Percentiles rank a stretch among this genome's conserved stretches.
Conservation (phyloP, 2,888 invertebrate genomes). For the Drosophila mettleri region DNA sequence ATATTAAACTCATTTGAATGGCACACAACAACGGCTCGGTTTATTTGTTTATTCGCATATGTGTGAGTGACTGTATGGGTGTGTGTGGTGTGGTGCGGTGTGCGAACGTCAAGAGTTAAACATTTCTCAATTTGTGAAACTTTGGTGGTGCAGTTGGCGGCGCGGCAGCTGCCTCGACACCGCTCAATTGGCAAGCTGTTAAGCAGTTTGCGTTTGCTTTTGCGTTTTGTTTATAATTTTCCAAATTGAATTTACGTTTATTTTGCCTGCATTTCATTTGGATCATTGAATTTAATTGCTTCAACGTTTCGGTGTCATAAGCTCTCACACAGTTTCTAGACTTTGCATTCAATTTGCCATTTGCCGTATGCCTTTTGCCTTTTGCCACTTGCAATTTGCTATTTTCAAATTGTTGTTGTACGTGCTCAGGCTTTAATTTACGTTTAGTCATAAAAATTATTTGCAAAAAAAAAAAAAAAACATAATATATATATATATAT, state of each 20-base stretch:
- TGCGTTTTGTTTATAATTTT: constrained; percentile 41
- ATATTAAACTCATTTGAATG: constrained; percentile 43
- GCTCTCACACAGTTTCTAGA: constrained; percentile 11
- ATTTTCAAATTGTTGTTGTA: constrained; percentile 7
- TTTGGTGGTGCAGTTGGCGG: constrained; percentile 1
- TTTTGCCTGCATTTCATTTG: constrained; percentile 31
- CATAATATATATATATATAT: not conserved
- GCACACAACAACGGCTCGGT: constrained; percentile 10
- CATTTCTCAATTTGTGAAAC: constrained; percentile 14
- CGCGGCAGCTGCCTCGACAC: not conserved
- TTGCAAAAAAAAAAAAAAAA: not conserved
- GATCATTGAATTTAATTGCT: constrained; percentile 34
- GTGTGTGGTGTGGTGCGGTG: not conserved
- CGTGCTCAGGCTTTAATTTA: constrained; percentile 21
- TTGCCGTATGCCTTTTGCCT: not conserved
- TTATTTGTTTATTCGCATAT: constrained; percentile 28
- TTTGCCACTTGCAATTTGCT: not conserved
- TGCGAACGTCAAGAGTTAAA: constrained; percentile 26
- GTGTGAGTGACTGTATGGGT: not conserved
- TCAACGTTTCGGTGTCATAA: constrained; percentile 32
- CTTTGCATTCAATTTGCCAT: constrained; percentile 17
- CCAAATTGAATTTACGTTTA: constrained; percentile 37
- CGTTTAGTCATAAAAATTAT: constrained; percentile 17
- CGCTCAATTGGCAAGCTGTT: constrained; percentile 28
- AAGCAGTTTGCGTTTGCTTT: constrained; percentile 27